Evolutionary conservation across 2,888 invertebrate species (phyloP).

Genomic region (Eristalinus aeneus): DNA sequence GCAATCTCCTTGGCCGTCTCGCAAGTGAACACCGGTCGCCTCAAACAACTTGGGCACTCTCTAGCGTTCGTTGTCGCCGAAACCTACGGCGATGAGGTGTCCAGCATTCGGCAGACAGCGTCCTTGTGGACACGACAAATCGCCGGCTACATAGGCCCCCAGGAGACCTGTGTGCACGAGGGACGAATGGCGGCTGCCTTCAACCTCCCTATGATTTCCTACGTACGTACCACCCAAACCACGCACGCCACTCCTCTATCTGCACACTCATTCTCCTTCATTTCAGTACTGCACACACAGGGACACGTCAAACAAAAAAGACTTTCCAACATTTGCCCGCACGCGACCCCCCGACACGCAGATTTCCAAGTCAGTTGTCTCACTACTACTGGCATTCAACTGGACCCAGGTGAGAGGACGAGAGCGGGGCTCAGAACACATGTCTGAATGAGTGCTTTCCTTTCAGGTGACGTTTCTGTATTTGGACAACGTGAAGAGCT

Average conservation of each 20-base stretch:
- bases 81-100: slow-evolving; percentile 93
- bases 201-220: slow-evolving; percentile 97
- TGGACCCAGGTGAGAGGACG: slow-evolving; percentile 90
- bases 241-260: background rate
- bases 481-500: slow-evolving; percentile 88
- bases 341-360: slow-evolving; percentile 96
- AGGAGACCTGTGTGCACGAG: slow-evolving; percentile 92
- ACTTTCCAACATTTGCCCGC: slow-evolving; percentile 95
- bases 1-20: slow-evolving; percentile 93
- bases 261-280: slow-evolving; percentile 5
- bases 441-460: background rate
- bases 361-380: slow-evolving; percentile 95
- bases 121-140: slow-evolving; percentile 91
- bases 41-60: slow-evolving; percentile 85
- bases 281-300: slow-evolving; percentile 94
- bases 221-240: slow-evolving; percentile 86
- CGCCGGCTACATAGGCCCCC: slow-evolving; percentile 93
- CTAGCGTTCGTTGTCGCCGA: slow-evolving; percentile 92
- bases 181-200: slow-evolving; percentile 96
- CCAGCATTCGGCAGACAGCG: slow-evolving; percentile 92
- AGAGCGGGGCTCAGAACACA: background rate
- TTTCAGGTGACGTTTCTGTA: slow-evolving; percentile 90
- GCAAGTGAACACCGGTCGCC: slow-evolving; percentile 87
- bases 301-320: slow-evolving; percentile 92
- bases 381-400: slow-evolving; percentile 90